A percentile compares a stretch with the other conserved stretches of the same genome.
Conservation (phyloP, 2,888 invertebrate species). For the Congeria kusceri region DNA sequence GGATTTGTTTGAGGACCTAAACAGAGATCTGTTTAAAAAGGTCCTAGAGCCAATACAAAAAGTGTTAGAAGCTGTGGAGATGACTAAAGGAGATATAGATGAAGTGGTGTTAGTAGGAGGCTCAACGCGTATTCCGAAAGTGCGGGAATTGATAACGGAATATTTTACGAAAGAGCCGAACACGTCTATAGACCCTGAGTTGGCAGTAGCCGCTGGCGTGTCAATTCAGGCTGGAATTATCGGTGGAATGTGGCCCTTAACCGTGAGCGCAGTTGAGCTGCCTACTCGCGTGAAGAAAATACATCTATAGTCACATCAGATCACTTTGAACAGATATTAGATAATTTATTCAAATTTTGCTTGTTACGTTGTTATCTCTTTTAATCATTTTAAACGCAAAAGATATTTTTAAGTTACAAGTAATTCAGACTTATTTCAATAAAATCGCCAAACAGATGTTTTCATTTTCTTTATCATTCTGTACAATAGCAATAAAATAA, state of each 20-base stretch:
- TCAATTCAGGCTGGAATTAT: slow-evolving; percentile 87
- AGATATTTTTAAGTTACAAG: no score
- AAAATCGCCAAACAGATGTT: no score
- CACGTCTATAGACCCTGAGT: slow-evolving; percentile 85
- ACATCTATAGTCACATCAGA: slow-evolving; percentile 64
- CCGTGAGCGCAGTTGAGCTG: slow-evolving; percentile 85
- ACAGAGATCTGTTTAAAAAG: slow-evolving; percentile 85
- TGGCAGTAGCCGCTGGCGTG: slow-evolving; percentile 86
- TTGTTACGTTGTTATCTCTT: no score
- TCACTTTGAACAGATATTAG: no score
- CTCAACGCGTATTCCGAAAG: slow-evolving; percentile 86
- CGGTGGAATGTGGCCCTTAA: slow-evolving; percentile 87
- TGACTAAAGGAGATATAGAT: slow-evolving; percentile 84
- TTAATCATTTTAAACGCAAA: no score
- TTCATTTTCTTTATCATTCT: no score
- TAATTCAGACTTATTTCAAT: no score
- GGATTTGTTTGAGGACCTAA: slow-evolving; percentile 85
- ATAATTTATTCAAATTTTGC: no score
- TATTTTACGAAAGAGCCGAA: slow-evolving; percentile 84
- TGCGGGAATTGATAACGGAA: slow-evolving; percentile 85
- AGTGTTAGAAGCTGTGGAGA: slow-evolving; percentile 84
- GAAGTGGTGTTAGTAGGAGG: slow-evolving; percentile 87
- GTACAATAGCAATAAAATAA: no score
- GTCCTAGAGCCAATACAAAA: slow-evolving; percentile 85
- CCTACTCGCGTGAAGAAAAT: slow-evolving; percentile 81